Conservation (phyloP, 2,797 vertebrate genomes). For the Aphelocoma californica region DNA sequence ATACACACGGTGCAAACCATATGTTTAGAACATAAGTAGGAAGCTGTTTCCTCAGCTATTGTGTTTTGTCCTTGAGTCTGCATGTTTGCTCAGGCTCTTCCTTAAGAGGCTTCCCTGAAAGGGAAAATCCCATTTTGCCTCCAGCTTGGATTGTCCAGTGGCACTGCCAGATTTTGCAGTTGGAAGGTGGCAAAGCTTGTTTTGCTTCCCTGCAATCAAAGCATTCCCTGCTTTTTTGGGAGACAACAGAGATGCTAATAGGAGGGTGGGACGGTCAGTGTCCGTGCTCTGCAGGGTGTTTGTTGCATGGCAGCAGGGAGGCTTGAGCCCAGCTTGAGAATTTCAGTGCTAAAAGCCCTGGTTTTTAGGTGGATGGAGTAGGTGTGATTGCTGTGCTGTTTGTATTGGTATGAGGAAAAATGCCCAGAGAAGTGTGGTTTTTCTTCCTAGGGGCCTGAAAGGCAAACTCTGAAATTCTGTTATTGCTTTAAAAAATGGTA, state of each 20-base stretch:
- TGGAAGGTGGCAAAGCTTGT: not conserved
- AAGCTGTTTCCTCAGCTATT: not conserved
- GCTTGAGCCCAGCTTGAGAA: not conserved
- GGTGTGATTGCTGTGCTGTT: not conserved
- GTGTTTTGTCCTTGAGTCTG: not conserved
- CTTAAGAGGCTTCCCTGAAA: not conserved
- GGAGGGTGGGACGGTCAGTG: not conserved
- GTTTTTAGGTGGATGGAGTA: not conserved
- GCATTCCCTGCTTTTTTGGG: not conserved
- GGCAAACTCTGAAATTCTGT: not conserved
- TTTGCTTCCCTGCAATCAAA: not conserved
- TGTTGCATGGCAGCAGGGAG: not conserved
- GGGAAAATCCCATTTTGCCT: not conserved
- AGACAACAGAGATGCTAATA: not conserved
- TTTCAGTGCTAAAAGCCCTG: not conserved
- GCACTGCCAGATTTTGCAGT: not conserved
- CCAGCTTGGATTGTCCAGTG: not conserved
- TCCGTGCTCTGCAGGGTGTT: not conserved
- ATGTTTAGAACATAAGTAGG: not conserved
- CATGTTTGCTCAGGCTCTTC: not conserved
- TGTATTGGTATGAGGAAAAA: not conserved
- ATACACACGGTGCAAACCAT: not conserved
- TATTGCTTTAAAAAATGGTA: not conserved
- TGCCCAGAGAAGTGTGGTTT: not conserved
- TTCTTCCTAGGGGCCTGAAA: not conserved